phyloP scores from a whole-genome alignment of 2,113 vertebrate genomes.

The Mesembrinibis cayennensis region DNA sequence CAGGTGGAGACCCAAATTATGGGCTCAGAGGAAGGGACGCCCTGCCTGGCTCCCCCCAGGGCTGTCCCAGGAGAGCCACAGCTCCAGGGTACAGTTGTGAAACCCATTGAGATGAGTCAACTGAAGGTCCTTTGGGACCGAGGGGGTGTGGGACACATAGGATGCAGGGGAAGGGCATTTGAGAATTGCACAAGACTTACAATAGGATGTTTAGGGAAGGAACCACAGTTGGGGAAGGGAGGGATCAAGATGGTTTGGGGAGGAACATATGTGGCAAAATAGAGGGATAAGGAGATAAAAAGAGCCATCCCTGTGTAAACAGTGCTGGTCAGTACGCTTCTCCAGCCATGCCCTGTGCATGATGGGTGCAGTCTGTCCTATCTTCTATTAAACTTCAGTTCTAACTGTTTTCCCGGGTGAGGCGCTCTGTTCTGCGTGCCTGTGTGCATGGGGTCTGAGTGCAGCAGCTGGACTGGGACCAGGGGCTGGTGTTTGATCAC shows the following conservation, averaged over 20 bases:
- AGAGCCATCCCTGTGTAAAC: background rate
- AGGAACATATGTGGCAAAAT: background rate
- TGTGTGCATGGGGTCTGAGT: background rate
- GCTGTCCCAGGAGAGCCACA: background rate
- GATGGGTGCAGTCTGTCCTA: background rate
- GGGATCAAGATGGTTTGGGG: background rate
- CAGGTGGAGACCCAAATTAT: background rate
- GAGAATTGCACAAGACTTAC: background rate
- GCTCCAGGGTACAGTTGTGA: background rate
- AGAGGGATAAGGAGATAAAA: background rate
- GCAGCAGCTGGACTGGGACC: background rate
- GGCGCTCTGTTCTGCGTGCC: too few species aligned
- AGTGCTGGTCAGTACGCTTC: background rate
- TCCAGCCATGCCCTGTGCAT: background rate
- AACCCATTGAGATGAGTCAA: background rate
- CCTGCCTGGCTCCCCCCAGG: background rate
- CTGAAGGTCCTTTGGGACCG: background rate
- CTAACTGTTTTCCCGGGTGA: background rate
- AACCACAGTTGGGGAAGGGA: background rate
- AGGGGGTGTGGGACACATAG: background rate
- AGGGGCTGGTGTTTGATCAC: background rate
- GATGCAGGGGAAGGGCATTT: background rate
- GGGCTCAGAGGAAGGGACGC: background rate
- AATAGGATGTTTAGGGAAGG: background rate
- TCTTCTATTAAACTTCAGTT: background rate